phyloP scores from a whole-genome alignment of 2,888 invertebrate species.

The Fabriciana adippe region DNA sequence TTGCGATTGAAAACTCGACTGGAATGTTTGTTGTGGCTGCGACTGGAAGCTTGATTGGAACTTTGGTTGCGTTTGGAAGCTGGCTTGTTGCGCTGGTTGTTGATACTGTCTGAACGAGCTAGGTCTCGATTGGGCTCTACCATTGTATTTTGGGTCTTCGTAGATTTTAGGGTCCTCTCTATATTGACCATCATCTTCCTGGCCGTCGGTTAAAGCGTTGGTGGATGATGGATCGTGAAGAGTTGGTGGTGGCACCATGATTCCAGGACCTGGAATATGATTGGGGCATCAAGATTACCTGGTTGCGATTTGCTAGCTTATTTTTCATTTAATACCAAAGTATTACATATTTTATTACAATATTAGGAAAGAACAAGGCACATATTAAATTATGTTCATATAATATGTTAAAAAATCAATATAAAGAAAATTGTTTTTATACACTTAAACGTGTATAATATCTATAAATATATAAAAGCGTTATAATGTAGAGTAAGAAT shows the following conservation, averaged over 20 bases:
- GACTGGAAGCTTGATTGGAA: conserved; percentile 41
- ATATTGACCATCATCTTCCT: conserved; percentile 93
- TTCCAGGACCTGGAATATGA: conserved; percentile 79
- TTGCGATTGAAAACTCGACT: conserved; percentile 24
- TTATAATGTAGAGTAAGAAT: not conserved
- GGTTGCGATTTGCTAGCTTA: too few relatives aligned
- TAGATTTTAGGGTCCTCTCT: conserved; percentile 91
- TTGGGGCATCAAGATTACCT: not conserved
- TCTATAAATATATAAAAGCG: too few relatives aligned
- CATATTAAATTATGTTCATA: not conserved
- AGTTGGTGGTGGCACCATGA: conserved; percentile 92
- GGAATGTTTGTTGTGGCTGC: conserved; percentile 44
- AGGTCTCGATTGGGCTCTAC: conserved; percentile 54
- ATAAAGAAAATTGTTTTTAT: not conserved
- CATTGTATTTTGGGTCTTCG: conserved; percentile 86
- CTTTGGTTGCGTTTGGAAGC: conserved; percentile 43
- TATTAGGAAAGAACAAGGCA: too few relatives aligned
- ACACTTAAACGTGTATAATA: not conserved
- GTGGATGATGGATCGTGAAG: conserved; percentile 72
- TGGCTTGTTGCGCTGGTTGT: conserved; percentile 49
- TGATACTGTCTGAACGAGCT: conserved; percentile 58
- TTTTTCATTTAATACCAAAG: too few relatives aligned
- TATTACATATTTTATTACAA: too few relatives aligned
- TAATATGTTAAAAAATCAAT: not conserved
- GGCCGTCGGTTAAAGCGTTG: conserved; percentile 82